Percentiles rank a stretch among this genome's conserved stretches.
These are phyloP conservation scores for Girardia tigrina DNA, from an alignment of 2,888 invertebrate species.

Conservation along the genomic window DNA sequence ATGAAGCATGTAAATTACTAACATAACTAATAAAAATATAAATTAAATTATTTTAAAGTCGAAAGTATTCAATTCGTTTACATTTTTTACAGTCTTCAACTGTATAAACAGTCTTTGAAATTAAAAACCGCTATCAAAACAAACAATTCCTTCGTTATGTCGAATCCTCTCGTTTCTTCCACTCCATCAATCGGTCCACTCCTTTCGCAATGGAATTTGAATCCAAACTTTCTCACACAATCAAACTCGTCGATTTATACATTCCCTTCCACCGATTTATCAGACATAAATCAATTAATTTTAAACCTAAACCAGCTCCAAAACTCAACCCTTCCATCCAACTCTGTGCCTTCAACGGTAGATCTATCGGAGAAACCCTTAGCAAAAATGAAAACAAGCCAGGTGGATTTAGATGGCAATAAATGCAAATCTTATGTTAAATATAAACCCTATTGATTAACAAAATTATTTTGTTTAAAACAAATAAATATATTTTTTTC, in stretches of 20 bases:
- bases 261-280: neutral
- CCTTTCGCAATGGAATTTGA: neutral
- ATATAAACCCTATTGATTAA: slow-evolving; percentile 12
- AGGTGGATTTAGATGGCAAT: neutral
- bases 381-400: slow-evolving; percentile 5
- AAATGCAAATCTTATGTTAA: neutral
- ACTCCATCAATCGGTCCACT: neutral
- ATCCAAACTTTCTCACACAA: neutral
- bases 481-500: neutral
- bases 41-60: no score
- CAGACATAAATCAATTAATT: neutral
- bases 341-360: neutral
- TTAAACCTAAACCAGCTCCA: neutral
- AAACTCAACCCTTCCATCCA: neutral
- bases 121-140: neutral
- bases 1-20: no score
- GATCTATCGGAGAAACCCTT: neutral
- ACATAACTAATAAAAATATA: no score
- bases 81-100: neutral
- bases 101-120: neutral
- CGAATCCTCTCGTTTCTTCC: neutral
- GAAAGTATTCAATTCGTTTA: neutral
- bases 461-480: neutral
- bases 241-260: neutral
- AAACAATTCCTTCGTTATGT: neutral